Conservation (phyloP, 2,797 vertebrate species). For the Crypturellus tataupa region DNA sequence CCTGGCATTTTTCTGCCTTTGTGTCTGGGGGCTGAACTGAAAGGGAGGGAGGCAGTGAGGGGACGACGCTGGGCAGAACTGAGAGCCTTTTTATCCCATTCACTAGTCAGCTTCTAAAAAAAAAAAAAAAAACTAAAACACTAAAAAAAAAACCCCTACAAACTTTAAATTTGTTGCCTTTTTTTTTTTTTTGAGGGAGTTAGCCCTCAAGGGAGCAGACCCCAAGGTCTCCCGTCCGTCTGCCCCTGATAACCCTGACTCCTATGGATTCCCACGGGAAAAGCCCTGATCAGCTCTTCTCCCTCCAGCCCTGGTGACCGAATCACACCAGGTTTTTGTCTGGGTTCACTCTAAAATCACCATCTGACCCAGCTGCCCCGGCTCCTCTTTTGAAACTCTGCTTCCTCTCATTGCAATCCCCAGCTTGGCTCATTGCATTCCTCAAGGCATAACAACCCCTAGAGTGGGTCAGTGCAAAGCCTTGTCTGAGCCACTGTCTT, state of each 20-base stretch:
- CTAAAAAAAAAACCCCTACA: no score
- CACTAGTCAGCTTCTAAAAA: background rate
- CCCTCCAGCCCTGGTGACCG: background rate
- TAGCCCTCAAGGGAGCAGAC: background rate
- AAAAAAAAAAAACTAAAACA: no score
- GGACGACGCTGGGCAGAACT: background rate
- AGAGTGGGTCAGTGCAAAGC: background rate
- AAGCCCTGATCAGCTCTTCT: background rate
- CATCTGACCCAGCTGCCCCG: background rate
- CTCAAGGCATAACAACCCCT: background rate
- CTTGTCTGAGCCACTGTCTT: background rate
- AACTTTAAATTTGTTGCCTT: background rate
- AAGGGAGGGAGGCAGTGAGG: constrained; percentile 65
- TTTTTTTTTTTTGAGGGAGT: background rate
- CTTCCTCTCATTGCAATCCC: background rate
- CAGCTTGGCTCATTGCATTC: background rate
- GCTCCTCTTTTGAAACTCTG: background rate
- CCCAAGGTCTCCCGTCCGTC: background rate
- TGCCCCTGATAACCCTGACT: background rate
- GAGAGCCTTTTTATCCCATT: constrained; percentile 34
- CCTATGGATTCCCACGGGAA: background rate
- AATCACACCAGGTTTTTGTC: background rate
- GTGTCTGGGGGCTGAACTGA: constrained; percentile 78
- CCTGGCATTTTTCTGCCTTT: constrained; percentile 82
- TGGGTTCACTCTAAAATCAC: background rate